These are phyloP conservation scores for Thermophis baileyi DNA, from an alignment of 2,113 vertebrate genomes.

Conservation along the genomic window DNA sequence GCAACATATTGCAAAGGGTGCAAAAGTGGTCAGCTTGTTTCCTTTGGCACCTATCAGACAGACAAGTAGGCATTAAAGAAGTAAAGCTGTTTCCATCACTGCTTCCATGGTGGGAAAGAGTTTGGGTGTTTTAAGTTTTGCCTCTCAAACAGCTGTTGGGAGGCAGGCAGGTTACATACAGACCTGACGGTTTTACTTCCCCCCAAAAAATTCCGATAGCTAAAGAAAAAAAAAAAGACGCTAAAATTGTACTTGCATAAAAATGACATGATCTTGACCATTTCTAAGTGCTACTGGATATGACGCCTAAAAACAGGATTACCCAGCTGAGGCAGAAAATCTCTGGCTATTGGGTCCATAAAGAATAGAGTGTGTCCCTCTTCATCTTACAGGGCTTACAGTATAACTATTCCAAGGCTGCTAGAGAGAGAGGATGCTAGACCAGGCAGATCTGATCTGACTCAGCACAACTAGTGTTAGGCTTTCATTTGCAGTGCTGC, in stretches of 20 bases:
- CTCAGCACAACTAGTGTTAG: neutral
- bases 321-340: neutral
- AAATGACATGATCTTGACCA: neutral
- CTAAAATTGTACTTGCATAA: neutral
- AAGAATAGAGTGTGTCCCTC: neutral
- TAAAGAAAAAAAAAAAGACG: neutral
- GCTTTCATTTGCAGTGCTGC: neutral
- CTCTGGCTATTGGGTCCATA: neutral
- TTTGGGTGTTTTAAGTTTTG: neutral
- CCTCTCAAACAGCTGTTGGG: neutral
- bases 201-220: neutral
- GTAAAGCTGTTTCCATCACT: neutral
- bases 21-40: neutral
- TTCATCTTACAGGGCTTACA: neutral
- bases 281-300: neutral
- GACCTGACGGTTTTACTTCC: neutral
- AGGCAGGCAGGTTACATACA: neutral
- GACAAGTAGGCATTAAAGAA: neutral
- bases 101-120: neutral
- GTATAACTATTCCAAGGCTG: neutral
- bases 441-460: neutral
- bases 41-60: neutral
- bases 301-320: neutral
- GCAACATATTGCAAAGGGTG: neutral
- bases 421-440: neutral